Percentiles rank a stretch among this genome's conserved stretches.
Conservation (phyloP, 2,797 vertebrate genomes). For the Pyrocephalus nanus region DNA sequence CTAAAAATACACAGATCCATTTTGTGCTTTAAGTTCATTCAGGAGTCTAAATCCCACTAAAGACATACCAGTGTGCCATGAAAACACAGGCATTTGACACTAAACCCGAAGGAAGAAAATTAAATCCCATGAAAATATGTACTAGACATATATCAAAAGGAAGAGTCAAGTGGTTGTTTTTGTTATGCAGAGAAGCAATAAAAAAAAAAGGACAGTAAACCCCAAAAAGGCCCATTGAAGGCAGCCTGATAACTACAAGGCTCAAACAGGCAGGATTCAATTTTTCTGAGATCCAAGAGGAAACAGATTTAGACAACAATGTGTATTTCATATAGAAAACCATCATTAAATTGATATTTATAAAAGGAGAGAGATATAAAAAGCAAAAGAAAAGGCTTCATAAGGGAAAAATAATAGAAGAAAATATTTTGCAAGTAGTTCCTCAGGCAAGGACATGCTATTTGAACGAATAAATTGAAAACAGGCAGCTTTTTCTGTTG, state of each 20-base stretch:
- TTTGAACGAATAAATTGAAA: conserved; percentile 33
- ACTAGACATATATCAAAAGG: neutral
- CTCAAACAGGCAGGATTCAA: neutral
- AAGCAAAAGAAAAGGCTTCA: neutral
- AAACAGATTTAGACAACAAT: neutral
- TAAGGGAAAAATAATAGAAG: neutral
- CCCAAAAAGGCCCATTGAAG: neutral
- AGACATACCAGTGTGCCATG: neutral
- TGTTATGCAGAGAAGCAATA: neutral
- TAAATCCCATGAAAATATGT: neutral
- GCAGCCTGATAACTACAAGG: neutral
- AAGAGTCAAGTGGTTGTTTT: neutral
- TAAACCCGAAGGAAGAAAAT: neutral
- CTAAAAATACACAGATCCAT: neutral
- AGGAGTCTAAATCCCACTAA: neutral
- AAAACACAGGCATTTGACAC: neutral
- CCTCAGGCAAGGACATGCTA: conserved; percentile 24
- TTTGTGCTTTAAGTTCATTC: neutral
- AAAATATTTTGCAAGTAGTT: conserved; percentile 27
- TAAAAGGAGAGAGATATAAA: neutral
- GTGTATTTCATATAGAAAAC: neutral
- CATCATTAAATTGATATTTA: neutral
- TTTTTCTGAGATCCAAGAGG: neutral
- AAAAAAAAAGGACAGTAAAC: neutral
- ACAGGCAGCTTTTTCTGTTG: conserved; percentile 11